A percentile compares a stretch with the other conserved stretches of the same genome.
phyloP scores from a whole-genome alignment of 2,888 invertebrate genomes.

The Orgyia antiqua region DNA sequence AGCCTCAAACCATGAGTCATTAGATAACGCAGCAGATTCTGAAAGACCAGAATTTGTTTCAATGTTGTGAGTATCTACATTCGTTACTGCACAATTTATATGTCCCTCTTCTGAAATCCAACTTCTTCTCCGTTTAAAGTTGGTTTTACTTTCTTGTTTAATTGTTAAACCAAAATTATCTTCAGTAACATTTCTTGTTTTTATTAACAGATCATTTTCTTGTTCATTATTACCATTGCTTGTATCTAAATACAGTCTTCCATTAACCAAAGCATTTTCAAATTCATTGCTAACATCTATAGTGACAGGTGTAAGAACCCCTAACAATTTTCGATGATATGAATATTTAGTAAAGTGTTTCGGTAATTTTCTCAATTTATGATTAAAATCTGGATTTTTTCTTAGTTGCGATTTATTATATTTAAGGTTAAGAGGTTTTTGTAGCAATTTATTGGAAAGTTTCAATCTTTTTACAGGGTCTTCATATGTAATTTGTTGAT shows the following conservation, averaged over 20 bases:
- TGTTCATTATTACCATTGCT: not conserved
- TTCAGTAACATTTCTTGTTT: too few species aligned
- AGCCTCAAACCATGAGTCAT: too few species aligned
- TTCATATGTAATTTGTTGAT: too few species aligned
- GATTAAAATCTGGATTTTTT: slow-evolving; percentile 70
- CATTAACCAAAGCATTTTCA: slow-evolving; percentile 48
- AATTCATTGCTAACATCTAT: slow-evolving; percentile 59
- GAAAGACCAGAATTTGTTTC: too few species aligned
- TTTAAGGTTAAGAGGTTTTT: slow-evolving; percentile 47
- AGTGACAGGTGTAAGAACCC: slow-evolving; percentile 54
- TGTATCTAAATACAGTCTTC: slow-evolving; percentile 43
- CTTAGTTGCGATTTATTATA: slow-evolving; percentile 59
- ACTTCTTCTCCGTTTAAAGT: too few species aligned
- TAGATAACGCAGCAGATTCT: too few species aligned
- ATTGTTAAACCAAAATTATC: too few species aligned
- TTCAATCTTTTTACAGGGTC: slow-evolving; percentile 33
- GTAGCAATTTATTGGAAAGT: slow-evolving; percentile 41
- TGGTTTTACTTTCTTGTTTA: too few species aligned
- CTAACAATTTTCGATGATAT: slow-evolving; percentile 47
- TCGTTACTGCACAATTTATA: too few species aligned
- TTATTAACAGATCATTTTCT: too few species aligned
- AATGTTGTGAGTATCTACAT: too few species aligned
- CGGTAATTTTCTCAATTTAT: slow-evolving; percentile 50
- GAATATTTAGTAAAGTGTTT: slow-evolving; percentile 47
- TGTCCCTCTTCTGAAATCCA: too few species aligned